phyloP scores from a whole-genome alignment of 2,888 invertebrate genomes.

The Prenolepis imparis region DNA sequence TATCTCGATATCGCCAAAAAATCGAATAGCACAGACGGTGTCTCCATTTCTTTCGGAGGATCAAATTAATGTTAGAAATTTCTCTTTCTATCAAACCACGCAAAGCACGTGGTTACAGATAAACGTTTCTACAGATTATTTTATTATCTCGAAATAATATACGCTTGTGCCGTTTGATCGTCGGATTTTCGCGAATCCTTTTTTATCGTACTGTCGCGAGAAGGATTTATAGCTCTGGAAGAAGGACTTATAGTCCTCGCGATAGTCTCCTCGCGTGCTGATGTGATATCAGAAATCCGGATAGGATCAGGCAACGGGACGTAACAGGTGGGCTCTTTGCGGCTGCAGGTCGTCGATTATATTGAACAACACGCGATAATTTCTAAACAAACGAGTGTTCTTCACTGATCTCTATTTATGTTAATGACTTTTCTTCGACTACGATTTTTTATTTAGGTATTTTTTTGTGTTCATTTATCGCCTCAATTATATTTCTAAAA shows the following conservation, averaged over 20 bases:
- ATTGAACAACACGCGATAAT: slow-evolving; percentile 26
- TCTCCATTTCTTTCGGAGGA: slow-evolving; percentile 36
- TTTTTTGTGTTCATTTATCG: not conserved
- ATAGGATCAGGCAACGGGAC: slow-evolving; percentile 37
- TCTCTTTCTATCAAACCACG: slow-evolving; percentile 26
- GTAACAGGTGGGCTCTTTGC: slow-evolving; percentile 42
- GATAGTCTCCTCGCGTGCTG: slow-evolving; percentile 11
- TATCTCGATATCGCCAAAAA: not conserved
- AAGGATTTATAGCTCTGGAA: slow-evolving; percentile 10
- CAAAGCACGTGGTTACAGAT: slow-evolving; percentile 43
- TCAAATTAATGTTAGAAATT: slow-evolving; percentile 31
- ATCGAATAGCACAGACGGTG: slow-evolving; percentile 6
- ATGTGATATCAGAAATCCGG: slow-evolving; percentile 20
- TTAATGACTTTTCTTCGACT: not conserved
- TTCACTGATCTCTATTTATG: slow-evolving; percentile 13
- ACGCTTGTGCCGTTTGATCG: slow-evolving; percentile 44
- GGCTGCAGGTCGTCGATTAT: slow-evolving; percentile 31
- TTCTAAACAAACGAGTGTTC: slow-evolving; percentile 14
- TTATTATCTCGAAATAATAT: slow-evolving; percentile 34
- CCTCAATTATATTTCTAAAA: slow-evolving; percentile 2
- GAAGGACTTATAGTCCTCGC: slow-evolving; percentile 15
- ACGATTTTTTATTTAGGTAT: not conserved
- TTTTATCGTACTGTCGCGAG: slow-evolving; percentile 32
- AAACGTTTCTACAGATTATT: slow-evolving; percentile 42
- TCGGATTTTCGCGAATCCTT: slow-evolving; percentile 26